A percentile compares a stretch with the other conserved stretches of the same genome.
These are phyloP conservation scores for Pectinophora gossypiella DNA, from an alignment of 1,140 invertebrate species.

Conservation along the genomic window DNA sequence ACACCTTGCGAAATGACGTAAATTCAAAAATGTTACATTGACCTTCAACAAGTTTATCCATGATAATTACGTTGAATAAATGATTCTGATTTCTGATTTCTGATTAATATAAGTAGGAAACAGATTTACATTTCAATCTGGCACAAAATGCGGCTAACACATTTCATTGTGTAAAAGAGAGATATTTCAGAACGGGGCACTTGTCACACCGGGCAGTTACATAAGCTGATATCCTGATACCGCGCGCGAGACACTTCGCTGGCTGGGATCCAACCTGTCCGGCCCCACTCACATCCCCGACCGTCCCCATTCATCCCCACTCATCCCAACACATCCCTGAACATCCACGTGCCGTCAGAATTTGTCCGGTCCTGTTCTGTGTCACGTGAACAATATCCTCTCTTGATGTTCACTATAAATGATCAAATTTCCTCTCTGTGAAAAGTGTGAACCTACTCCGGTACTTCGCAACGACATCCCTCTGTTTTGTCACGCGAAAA, in stretches of 20 bases:
- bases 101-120: no score
- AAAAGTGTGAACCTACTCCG: no score
- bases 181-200: background rate
- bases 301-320: background rate
- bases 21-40: no score
- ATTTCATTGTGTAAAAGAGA: no score
- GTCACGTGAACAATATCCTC: slow-evolving; percentile 18
- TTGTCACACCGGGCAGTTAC: slow-evolving; percentile 15
- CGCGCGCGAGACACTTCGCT: slow-evolving; percentile 22
- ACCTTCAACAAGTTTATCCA: no score
- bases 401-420: slow-evolving; percentile 22
- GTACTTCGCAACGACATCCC: no score
- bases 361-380: background rate
- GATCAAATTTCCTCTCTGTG: slow-evolving; percentile 28
- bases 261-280: slow-evolving; percentile 26
- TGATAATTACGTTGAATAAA: no score
- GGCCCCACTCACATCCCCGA: slow-evolving; percentile 14
- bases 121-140: no score
- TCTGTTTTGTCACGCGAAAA: background rate
- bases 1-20: no score
- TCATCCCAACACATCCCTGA: background rate
- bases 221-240: slow-evolving; percentile 24
- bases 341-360: background rate
- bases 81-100: no score
- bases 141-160: no score